phyloP scores from a whole-genome alignment of 1,140 invertebrate species.

The Drosophila elegans region DNA sequence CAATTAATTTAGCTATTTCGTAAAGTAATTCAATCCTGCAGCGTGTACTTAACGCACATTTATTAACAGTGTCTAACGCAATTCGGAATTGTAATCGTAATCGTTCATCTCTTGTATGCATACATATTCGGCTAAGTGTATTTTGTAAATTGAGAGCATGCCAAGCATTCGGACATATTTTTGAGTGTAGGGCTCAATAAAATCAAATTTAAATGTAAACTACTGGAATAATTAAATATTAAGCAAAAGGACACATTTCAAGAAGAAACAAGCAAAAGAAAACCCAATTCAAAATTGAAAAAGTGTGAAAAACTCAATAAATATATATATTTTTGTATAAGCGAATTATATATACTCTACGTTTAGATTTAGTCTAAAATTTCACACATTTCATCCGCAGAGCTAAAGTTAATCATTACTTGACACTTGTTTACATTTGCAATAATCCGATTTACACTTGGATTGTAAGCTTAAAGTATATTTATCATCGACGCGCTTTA shows the following conservation, averaged over 20 bases:
- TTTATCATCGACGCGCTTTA: slow-evolving; percentile 66
- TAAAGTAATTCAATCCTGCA: slow-evolving; percentile 35
- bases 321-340: slow-evolving; percentile 74
- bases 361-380: slow-evolving; percentile 59
- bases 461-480: slow-evolving; percentile 49
- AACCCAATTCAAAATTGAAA: slow-evolving; percentile 41
- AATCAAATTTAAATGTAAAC: slow-evolving; percentile 38
- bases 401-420: slow-evolving; percentile 53
- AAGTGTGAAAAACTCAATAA: slow-evolving; percentile 33
- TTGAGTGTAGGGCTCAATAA: slow-evolving; percentile 65
- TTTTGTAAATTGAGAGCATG: slow-evolving; percentile 63
- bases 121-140: slow-evolving; percentile 44
- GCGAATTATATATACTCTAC: slow-evolving; percentile 63
- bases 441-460: slow-evolving; percentile 57
- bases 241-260: slow-evolving; percentile 68
- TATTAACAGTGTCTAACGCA: slow-evolving; percentile 26
- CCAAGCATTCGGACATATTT: slow-evolving; percentile 79
- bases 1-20: slow-evolving; percentile 14
- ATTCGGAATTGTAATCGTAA: slow-evolving; percentile 37
- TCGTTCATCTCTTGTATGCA: slow-evolving; percentile 14
- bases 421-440: slow-evolving; percentile 75
- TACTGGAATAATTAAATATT: slow-evolving; percentile 30
- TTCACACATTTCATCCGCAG: slow-evolving; percentile 31
- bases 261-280: slow-evolving; percentile 23
- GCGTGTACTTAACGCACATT: slow-evolving; percentile 59